These are phyloP conservation scores for Meloe dianella DNA, from an alignment of 2,888 invertebrate species.

Conservation along the genomic window DNA sequence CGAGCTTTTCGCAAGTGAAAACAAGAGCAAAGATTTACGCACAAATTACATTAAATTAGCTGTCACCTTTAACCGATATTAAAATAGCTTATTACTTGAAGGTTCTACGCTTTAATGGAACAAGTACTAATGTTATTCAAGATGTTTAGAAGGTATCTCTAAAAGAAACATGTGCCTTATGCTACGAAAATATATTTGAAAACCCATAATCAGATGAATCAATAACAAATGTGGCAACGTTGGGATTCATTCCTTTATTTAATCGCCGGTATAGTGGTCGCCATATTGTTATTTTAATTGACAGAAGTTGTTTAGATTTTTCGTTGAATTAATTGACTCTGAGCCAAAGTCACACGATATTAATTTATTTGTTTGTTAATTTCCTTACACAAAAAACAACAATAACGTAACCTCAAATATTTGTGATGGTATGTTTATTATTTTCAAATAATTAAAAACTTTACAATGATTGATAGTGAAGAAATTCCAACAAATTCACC, in stretches of 20 bases:
- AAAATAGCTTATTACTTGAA: too few relatives aligned
- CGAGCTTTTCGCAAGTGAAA: too few relatives aligned
- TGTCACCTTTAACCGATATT: too few relatives aligned
- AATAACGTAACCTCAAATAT: neutral
- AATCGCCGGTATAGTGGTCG: neutral
- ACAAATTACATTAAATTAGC: too few relatives aligned
- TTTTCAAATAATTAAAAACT: neutral
- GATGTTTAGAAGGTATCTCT: too few relatives aligned
- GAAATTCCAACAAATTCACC: neutral
- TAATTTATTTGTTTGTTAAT: neutral
- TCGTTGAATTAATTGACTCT: neutral
- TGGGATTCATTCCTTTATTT: neutral
- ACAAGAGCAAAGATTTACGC: too few relatives aligned
- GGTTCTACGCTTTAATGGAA: too few relatives aligned
- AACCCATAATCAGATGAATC: too few relatives aligned
- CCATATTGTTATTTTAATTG: slow-evolving; percentile 7
- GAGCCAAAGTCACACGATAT: slow-evolving; percentile 1
- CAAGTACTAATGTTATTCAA: too few relatives aligned
- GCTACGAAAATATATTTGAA: too few relatives aligned
- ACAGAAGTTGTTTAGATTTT: neutral
- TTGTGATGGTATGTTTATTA: neutral
- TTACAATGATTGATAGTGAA: neutral
- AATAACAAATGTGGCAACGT: neutral
- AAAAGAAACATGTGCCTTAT: too few relatives aligned
- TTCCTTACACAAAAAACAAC: neutral